Evolutionary conservation across 2,888 invertebrate genomes (phyloP).

Genomic region (Tetragonisca angustula): DNA sequence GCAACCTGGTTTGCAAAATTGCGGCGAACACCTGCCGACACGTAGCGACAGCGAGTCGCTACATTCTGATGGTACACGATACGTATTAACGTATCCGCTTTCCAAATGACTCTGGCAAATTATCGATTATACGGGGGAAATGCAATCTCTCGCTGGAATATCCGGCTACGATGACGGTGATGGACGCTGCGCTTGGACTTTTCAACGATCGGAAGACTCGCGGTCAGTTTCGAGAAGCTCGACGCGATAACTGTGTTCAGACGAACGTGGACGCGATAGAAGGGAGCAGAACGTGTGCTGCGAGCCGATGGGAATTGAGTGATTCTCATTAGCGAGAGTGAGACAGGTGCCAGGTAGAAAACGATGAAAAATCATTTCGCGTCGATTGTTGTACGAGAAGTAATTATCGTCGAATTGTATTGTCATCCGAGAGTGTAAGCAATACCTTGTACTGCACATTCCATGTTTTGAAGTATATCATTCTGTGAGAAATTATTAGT

Average conservation of each 20-base stretch:
- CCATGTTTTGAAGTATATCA: too few relatives aligned
- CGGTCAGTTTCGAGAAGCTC: background rate
- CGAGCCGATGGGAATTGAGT: background rate
- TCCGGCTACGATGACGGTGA: background rate
- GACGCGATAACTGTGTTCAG: background rate
- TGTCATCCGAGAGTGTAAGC: too few relatives aligned
- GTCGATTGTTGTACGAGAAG: too few relatives aligned
- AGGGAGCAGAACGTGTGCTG: too few relatives aligned
- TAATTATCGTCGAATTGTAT: too few relatives aligned
- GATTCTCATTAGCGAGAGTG: background rate
- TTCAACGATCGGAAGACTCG: background rate
- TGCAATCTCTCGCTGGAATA: background rate
- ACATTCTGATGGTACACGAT: slow-evolving; percentile 18
- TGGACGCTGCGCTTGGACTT: background rate
- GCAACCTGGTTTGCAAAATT: slow-evolving; percentile 57
- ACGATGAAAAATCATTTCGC: background rate
- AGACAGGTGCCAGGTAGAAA: too few relatives aligned
- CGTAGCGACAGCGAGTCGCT: slow-evolving; percentile 23
- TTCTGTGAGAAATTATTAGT: too few relatives aligned
- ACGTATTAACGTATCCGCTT: slow-evolving; percentile 23
- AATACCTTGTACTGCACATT: too few relatives aligned
- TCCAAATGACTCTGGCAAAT: slow-evolving; percentile 29
- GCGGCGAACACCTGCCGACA: slow-evolving; percentile 59
- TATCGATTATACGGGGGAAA: slow-evolving; percentile 10
- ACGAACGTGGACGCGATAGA: too few relatives aligned